Base-by-base conservation (phyloP, 2,797 vertebrate genomes). In the Sternarchorhynchus goeldii region DNA sequence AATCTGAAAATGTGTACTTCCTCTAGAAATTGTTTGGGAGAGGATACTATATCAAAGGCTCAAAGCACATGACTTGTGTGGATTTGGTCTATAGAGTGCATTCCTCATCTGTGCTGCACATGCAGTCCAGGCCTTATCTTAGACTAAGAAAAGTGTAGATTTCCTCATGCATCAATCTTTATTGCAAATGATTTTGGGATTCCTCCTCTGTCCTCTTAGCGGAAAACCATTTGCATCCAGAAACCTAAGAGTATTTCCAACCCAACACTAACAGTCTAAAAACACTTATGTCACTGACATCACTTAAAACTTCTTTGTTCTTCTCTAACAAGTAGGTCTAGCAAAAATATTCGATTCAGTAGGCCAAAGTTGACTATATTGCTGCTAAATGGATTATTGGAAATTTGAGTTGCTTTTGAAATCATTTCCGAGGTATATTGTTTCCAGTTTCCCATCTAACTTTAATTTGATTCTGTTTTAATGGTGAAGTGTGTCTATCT, bases 1-100 rank as follows among this genome's bases (percentile, higher is more conserved):
- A 20, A 10, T 32, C 14, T 73, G 64, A 17, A 57, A 76, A 73
- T 76, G 25, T 69, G 6, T 5, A 57, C 68, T 79, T 80, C 71
- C 55, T 63, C 18, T 60, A 67, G 45, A 66, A 79, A 58, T 69
- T 36, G 64, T 65, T 36, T 21, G 36, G 12, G 71, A 71, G 32
- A 64, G 20, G 58, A 71, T 60, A 74, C 74, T 78, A 75, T 62
- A 76, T 82, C 81, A 78, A 59, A 70, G 36, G 67, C 67, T 55
- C 59, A 5, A 8, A 65, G 59, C 12, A 16, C 14, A 21, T 31
- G 39, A n/a, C 36, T 4, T 81, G 41, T n/a, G 32, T 56, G 59
- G 17, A 57, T 63, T 78, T 68, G 53, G 72, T 34, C 34, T 29
- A 69, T 71, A 56, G 32, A 56, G 20, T 55, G 34, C 14, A 16